Percentiles rank a stretch among this genome's conserved stretches.
These are phyloP conservation scores for Agrypnia vestita DNA, from an alignment of 1,140 invertebrate genomes.

Conservation along the genomic window DNA sequence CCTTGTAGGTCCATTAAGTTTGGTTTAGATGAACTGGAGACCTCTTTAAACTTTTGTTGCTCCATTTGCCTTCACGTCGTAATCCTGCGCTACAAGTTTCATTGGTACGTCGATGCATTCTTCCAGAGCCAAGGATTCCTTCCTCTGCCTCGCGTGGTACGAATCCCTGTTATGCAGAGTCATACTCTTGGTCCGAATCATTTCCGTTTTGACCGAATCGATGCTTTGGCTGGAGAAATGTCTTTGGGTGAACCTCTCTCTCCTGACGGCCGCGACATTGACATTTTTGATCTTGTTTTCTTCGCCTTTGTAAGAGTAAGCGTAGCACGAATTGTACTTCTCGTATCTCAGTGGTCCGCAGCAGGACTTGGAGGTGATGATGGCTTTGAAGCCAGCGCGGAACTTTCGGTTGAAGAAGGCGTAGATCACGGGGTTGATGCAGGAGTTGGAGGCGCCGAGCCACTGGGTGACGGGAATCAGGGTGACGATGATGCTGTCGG, in stretches of 20 bases:
- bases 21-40: background rate
- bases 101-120: slow-evolving; percentile 56
- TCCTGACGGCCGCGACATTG: slow-evolving; percentile 51
- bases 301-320: slow-evolving; percentile 56
- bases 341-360: slow-evolving; percentile 63
- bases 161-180: slow-evolving; percentile 55
- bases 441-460: slow-evolving; percentile 75
- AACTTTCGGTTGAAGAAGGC: slow-evolving; percentile 81
- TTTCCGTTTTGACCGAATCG: slow-evolving; percentile 55
- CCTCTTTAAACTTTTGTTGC: slow-evolving; percentile 52
- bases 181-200: slow-evolving; percentile 56
- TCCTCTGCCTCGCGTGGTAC: slow-evolving; percentile 51
- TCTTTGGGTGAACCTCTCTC: slow-evolving; percentile 54
- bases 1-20: no score
- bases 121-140: slow-evolving; percentile 53
- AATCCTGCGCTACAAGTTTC: slow-evolving; percentile 42
- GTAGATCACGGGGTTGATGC: slow-evolving; percentile 76
- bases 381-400: slow-evolving; percentile 75
- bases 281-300: slow-evolving; percentile 54
- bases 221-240: slow-evolving; percentile 52
- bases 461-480: slow-evolving; percentile 78
- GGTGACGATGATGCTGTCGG: slow-evolving; percentile 66
- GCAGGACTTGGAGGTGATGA: slow-evolving; percentile 65
- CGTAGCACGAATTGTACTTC: slow-evolving; percentile 59
- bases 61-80: slow-evolving; percentile 54